These are phyloP conservation scores for Nannoperca australis DNA, from an alignment of 2,797 vertebrate genomes.

Conservation along the genomic window DNA sequence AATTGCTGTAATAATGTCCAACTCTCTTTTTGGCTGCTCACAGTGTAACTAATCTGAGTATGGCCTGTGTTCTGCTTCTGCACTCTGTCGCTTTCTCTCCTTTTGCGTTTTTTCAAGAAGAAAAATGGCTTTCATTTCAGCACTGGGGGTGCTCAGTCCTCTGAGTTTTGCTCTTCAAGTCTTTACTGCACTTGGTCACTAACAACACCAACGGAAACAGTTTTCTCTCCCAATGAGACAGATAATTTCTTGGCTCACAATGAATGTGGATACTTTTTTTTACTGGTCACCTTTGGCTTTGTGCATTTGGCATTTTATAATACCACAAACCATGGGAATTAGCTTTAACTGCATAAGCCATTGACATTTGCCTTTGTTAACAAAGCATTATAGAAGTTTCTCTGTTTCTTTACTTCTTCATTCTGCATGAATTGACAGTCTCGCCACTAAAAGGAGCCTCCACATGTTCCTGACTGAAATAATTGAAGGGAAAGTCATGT, in stretches of 20 bases:
- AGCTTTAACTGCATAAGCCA: conserved; percentile 65
- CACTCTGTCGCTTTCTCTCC: conserved; percentile 42
- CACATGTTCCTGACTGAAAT: conserved; percentile 49
- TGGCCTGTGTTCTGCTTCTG: conserved; percentile 52
- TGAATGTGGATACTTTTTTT: conserved; percentile 64
- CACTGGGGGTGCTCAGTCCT: conserved; percentile 6
- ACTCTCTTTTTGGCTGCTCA: conserved; percentile 60
- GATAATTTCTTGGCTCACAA: conserved; percentile 65
- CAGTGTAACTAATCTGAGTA: conserved; percentile 58
- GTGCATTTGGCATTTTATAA: conserved; percentile 64
- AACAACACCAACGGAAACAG: conserved; percentile 51
- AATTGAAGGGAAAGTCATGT: conserved; percentile 47
- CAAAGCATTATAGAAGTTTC: conserved; percentile 52
- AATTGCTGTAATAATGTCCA: conserved; percentile 59
- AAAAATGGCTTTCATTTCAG: conserved; percentile 61
- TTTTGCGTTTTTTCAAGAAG: conserved; percentile 46
- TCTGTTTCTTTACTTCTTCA: conserved; percentile 43
- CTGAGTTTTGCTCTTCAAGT: conserved; percentile 20
- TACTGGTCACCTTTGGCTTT: conserved; percentile 61
- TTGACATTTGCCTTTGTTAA: conserved; percentile 72
- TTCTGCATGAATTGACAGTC: conserved; percentile 20
- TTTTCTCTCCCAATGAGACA: conserved; percentile 71
- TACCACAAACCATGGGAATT: conserved; percentile 73
- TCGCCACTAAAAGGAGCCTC: conserved; percentile 21
- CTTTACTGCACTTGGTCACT: conserved; percentile 42